Evolutionary conservation across 2,888 invertebrate species (phyloP), one percentile per base, ranked within the genome.

Genomic region (Drosophila kuntzei): DNA sequence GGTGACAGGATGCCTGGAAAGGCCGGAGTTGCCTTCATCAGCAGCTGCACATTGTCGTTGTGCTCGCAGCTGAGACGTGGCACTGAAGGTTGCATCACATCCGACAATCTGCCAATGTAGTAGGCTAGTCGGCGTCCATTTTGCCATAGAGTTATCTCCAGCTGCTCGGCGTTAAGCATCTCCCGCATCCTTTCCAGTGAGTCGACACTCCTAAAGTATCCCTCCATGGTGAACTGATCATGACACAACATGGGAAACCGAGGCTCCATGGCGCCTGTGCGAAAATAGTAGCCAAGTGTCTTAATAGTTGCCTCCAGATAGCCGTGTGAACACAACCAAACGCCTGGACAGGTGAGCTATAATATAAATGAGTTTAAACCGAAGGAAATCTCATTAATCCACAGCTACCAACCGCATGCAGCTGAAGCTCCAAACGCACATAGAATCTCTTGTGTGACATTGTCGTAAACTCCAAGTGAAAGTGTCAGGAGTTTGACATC

Each of bases 1-100:
- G 92, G 92, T 1, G 91, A 89, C 57, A 92, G 77, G 4, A 92
- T 91, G 14, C 92, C 92, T 18, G 92, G 92, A 84, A 92, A 92
- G 20, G 90, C 90, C 1, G 89, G 76, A 1, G 92, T 90, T 5
- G 91, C 89, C 72, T 84, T 90, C 92, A 92, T 91, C 25, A 92
- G 71, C 34, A 92, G 65, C 66, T 91, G 91, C 0, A 90, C 89
- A 20, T 89, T 91, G 11, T 85, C 79, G 50, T 80, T 80, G 66
- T 92, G 92, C 1, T 70, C 82, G 55, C 92, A 92, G 7, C 77
- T 82, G 0, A 88, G 43, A 7, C 85, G 88, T 25, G 87, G 79
- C 6, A 88, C 60, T 1, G 79, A 53, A 3, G 88, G 80, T 22
- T 90, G 87, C 82, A 91, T 80, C 2, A 92, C 79, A 64, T 91